A percentile compares a stretch with the other conserved stretches of the same genome.
Evolutionary conservation across 2,113 vertebrate genomes (phyloP).

Genomic region (Chaetura pelagica): DNA sequence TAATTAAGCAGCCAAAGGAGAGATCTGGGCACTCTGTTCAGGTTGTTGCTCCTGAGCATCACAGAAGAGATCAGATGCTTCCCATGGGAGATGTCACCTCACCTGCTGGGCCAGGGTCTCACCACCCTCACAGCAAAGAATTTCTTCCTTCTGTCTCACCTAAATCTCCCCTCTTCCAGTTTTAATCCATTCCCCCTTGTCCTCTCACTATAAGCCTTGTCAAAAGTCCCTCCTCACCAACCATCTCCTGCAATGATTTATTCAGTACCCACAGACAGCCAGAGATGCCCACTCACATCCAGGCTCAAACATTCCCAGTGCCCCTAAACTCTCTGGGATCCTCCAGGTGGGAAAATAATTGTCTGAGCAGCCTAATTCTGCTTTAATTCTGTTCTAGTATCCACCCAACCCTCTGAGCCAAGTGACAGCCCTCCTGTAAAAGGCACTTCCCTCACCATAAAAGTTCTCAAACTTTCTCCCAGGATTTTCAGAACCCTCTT

Average conservation of each 20-base stretch:
- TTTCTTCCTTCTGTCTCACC: no score
- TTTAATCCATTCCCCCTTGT: no score
- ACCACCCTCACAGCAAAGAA: no score
- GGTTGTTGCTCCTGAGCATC: background rate
- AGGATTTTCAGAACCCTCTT: background rate
- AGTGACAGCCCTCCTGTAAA: background rate
- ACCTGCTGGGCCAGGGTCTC: background rate
- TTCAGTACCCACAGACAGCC: background rate
- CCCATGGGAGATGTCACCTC: background rate
- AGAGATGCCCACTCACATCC: background rate
- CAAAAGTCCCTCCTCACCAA: background rate
- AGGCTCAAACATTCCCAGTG: background rate
- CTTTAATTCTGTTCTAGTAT: background rate
- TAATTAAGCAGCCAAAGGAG: conserved; percentile 17
- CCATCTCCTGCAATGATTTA: background rate
- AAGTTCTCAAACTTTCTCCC: background rate
- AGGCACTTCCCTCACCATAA: background rate
- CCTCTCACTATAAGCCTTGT: no score
- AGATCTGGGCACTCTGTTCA: background rate
- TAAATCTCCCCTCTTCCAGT: no score
- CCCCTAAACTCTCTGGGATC: background rate
- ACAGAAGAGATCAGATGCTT: background rate
- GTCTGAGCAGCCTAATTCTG: background rate
- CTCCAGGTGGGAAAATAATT: background rate
- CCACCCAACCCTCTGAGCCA: background rate